A percentile compares a stretch with the other conserved stretches of the same genome.
Evolutionary conservation across 1,140 invertebrate species (phyloP).

Genomic region (Drosophila prosaltans): DNA sequence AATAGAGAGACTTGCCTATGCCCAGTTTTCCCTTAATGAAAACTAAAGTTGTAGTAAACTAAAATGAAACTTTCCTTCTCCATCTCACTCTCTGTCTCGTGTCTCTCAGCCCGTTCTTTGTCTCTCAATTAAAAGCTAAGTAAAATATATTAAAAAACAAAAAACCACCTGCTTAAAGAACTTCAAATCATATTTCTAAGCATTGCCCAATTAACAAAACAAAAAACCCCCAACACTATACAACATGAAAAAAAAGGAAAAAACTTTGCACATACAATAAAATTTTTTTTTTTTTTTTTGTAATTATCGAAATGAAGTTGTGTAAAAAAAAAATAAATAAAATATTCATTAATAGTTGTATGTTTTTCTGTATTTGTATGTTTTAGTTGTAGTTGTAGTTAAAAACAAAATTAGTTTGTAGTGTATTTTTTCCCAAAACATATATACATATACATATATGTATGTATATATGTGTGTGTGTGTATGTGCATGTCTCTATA

Average conservation of each 20-base stretch:
- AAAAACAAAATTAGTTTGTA: slow-evolving; percentile 1
- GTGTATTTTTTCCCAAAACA: background rate
- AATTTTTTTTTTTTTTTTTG: background rate
- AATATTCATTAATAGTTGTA: slow-evolving; percentile 12
- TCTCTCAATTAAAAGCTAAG: slow-evolving; percentile 48
- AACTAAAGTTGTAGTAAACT: slow-evolving; percentile 13
- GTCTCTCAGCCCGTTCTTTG: background rate
- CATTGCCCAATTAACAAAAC: slow-evolving; percentile 48
- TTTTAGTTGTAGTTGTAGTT: slow-evolving; percentile 11
- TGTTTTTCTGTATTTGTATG: slow-evolving; percentile 10
- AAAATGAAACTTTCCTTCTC: background rate
- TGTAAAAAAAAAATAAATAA: background rate
- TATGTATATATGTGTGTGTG: slow-evolving; percentile 44
- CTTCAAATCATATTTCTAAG: slow-evolving; percentile 48
- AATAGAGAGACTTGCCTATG: background rate
- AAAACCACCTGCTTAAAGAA: slow-evolving; percentile 72
- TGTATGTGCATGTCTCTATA: slow-evolving; percentile 60
- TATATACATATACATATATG: slow-evolving; percentile 7
- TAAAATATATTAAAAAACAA: slow-evolving; percentile 56
- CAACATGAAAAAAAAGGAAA: background rate
- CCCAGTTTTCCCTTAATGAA: slow-evolving; percentile 6
- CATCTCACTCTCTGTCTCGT: slow-evolving; percentile 29
- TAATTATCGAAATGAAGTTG: background rate
- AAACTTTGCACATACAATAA: background rate
- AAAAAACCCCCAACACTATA: background rate